Base-by-base conservation (phyloP, 1,140 invertebrate species). In the Ostrea denselamellosa region DNA sequence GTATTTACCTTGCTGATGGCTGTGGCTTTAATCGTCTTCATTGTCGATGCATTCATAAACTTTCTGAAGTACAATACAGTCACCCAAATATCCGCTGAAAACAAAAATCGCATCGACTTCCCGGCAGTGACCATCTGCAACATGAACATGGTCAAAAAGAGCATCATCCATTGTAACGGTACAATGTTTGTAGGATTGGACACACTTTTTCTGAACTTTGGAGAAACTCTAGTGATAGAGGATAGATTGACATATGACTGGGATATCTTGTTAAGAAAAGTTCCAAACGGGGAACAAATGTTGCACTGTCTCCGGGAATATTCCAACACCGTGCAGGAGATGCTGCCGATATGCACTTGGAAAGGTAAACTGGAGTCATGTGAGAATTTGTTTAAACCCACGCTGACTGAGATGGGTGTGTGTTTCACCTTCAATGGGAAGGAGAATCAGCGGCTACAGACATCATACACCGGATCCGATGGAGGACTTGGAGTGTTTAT, bases 141-240 rank as follows among this genome's bases (percentile, higher is more conserved):
- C 22, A 53, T 83, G 82, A 83, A 83, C 28, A 83, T 83, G 82
- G 82, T 83, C 44, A 83, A 53, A 54, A 83, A 83, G 10, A 25
- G 17, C 19, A 54, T 83, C 10, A 51, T 19, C 3, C 44, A 83
- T 5, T 83, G 82, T n/a, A 83, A 53, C 53, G 19, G 7, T 17
- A 22, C 44, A 22, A 44, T 53, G 17, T 77, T 77, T 25, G 68
- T 25, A 77, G 52, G 52, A 10, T n/a, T 83, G 2, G 52, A 52
- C 19, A 83, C 10, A 17, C 17, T 83, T 10, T 83, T 83, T 34
- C 22, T 53, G 9, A 54, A 83, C 19, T 54, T 52, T 52, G 52
- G 82, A 8, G 82, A 83, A 34, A 83, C 82, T n/a, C 19, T 54
- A 19, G 52, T 54, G 14, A 53, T 83, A 83, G 52, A 52, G 17